Evolutionary conservation across 2,888 invertebrate species (phyloP).

Genomic region (Tridacna crocea): DNA sequence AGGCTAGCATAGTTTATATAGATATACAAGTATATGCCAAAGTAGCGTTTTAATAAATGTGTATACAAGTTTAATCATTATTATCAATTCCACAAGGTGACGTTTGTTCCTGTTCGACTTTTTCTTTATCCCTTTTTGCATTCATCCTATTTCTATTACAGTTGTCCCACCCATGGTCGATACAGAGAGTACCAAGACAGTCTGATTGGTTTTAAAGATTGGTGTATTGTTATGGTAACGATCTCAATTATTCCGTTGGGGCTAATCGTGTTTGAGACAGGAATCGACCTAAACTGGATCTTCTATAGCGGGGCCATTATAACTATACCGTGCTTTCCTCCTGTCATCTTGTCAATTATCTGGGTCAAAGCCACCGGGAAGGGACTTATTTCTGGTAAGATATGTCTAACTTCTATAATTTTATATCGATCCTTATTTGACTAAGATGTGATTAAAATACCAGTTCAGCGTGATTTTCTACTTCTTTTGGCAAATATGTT

Average conservation of each 20-base stretch:
- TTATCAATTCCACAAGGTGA: too few relatives aligned
- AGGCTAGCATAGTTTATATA: too few relatives aligned
- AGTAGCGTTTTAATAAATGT: too few relatives aligned
- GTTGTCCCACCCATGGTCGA: constrained; percentile 79
- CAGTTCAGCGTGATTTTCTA: too few relatives aligned
- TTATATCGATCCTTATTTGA: neutral
- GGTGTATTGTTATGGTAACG: constrained; percentile 82
- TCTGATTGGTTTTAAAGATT: constrained; percentile 80
- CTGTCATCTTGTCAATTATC: constrained; percentile 79
- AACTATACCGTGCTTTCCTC: constrained; percentile 81
- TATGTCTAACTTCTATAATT: neutral
- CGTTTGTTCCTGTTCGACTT: too few relatives aligned
- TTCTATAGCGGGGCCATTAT: constrained; percentile 82
- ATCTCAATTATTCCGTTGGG: constrained; percentile 81
- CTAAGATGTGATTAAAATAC: too few relatives aligned
- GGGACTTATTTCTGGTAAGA: constrained; percentile 75
- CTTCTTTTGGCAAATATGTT: too few relatives aligned
- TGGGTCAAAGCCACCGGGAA: constrained; percentile 80
- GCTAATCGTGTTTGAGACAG: constrained; percentile 78
- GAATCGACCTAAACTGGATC: constrained; percentile 82
- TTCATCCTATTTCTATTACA: neutral
- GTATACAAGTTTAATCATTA: too few relatives aligned
- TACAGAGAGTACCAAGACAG: constrained; percentile 79
- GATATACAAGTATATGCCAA: too few relatives aligned
- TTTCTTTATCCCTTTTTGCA: too few relatives aligned